Evolutionary conservation across 2,797 vertebrate species (phyloP).

Genomic region (Agapornis canus): DNA sequence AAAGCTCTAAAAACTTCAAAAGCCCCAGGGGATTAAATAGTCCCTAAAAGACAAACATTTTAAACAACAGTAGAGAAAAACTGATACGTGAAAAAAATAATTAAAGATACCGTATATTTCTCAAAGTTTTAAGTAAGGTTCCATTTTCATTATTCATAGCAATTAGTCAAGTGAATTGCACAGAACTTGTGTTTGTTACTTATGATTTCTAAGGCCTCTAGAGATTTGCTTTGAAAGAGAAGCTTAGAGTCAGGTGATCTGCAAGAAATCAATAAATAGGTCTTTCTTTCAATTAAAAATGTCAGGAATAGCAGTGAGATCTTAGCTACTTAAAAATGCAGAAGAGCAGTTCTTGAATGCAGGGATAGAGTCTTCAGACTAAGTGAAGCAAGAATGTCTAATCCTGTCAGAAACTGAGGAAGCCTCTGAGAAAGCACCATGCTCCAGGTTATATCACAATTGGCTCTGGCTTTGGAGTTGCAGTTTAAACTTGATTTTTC

Average conservation of each 20-base stretch:
- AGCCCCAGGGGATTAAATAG: neutral
- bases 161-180: neutral
- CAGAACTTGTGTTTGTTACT: neutral
- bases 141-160: neutral
- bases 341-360: neutral
- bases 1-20: neutral
- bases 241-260: neutral
- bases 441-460: neutral
- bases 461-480: neutral
- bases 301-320: neutral
- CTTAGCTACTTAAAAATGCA: neutral
- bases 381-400: neutral
- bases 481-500: neutral
- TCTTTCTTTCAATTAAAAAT: neutral
- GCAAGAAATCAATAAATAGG: neutral
- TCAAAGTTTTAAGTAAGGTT: neutral
- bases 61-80: neutral
- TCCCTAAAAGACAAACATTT: neutral
- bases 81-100: neutral
- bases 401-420: neutral
- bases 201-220: neutral
- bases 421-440: neutral
- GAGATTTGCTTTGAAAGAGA: neutral
- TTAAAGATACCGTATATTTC: neutral
- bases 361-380: neutral